Base-by-base conservation (phyloP, 2,113 vertebrate species). In the Coregonus clupeaformis region DNA sequence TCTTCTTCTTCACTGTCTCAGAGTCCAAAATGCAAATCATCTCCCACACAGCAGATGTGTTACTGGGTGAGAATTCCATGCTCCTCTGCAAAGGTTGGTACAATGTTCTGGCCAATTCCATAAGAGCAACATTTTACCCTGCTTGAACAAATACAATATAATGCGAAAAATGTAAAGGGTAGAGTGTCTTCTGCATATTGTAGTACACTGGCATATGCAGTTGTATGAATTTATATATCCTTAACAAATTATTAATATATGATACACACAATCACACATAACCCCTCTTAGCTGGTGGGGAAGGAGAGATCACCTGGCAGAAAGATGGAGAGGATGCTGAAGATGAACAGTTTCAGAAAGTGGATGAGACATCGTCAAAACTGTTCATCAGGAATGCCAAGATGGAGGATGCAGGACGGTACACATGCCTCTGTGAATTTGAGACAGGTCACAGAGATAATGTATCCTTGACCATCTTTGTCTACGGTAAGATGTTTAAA, bases 41-140 rank as follows among this genome's bases (percentile, higher is more conserved):
- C 20, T 1, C 0, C 18, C 71, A 2, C 30, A 78, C 73, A 0
- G 52, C 20, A 20, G 91, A 94, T n/a, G 0, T 92, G 42, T 0
- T 0, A 1, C 30, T 92, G 14, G 91, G 90, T 81, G 70, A 22
- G 0, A 65, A 82, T 0, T 25, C 86, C 20, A 2, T 91, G 2
- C 3, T 93, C 5, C 14, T 92, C 20, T 94, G 93, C 75, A 93
- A 91, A 93, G 84, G 92, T 93, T 68, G 82, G 89, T 77, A 20
- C 13, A 14, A 1, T 20, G 18, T 14, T 55, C 52, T 55, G 18
- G 52, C n/a, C 1, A 55, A 20, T 14, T 55, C 52, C 52, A 14
- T 55, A 42, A 47, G 12, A n/a, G 22, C 5, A 16, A 2, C n/a
- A 24, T 24, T 5, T 29, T 24, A 55, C 20, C 20, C 7, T 30